Evolutionary conservation across 2,113 vertebrate genomes (phyloP).

Genomic region (Apodemus sylvaticus): DNA sequence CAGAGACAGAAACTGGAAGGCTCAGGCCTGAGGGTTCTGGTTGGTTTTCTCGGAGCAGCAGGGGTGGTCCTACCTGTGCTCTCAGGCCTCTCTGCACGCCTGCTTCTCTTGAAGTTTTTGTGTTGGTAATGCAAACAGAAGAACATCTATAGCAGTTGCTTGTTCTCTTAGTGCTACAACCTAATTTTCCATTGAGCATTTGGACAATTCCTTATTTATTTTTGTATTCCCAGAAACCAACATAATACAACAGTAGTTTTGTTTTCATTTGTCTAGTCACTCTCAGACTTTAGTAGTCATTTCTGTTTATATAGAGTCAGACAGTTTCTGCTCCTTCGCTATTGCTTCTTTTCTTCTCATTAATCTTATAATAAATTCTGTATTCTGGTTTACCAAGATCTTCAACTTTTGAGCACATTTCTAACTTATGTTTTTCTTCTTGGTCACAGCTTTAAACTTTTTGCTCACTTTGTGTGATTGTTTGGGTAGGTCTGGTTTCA

Average conservation of each 20-base stretch:
- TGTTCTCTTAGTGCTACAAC: background rate
- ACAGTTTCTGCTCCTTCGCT: background rate
- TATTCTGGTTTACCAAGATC: background rate
- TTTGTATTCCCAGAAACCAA: background rate
- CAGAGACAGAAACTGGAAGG: no score
- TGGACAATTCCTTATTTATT: background rate
- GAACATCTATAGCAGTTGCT: background rate
- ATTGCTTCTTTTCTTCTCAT: background rate
- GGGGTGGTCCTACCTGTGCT: no score
- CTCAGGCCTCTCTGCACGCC: no score
- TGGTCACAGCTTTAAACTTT: background rate
- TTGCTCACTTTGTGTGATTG: background rate
- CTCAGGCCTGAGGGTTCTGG: no score
- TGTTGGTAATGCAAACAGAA: background rate
- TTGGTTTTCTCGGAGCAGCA: no score
- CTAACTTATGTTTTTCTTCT: background rate
- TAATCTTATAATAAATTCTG: background rate
- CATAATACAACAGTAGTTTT: background rate
- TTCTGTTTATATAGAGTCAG: background rate
- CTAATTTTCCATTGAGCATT: background rate
- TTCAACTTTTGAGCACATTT: background rate
- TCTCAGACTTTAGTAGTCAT: background rate
- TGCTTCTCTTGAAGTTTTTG: no score
- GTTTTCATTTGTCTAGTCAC: background rate
- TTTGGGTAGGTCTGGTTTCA: no score